Percentiles rank a stretch among this genome's conserved stretches.
These are phyloP conservation scores for Gallinago nigripennis DNA, from an alignment of 2,797 vertebrate species.

Conservation along the genomic window DNA sequence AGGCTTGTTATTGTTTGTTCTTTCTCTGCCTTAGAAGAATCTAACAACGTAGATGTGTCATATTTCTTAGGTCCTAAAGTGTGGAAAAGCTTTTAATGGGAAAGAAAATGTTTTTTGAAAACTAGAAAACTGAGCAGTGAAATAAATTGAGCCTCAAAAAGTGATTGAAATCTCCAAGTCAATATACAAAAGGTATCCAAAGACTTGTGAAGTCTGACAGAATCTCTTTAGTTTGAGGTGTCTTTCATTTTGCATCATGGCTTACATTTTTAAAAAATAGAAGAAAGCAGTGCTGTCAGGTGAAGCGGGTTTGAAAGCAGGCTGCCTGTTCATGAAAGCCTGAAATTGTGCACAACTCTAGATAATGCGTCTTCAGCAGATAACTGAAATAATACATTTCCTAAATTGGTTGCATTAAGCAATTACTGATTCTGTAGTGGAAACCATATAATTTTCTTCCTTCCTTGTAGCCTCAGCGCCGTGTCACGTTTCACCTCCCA, in stretches of 20 bases:
- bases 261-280: constrained; percentile 25
- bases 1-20: constrained; percentile 30
- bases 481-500: constrained; percentile 95
- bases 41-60: background rate
- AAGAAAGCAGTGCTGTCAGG: constrained; percentile 21
- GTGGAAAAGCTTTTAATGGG: constrained; percentile 40
- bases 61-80: constrained; percentile 23
- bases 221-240: constrained; percentile 45
- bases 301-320: constrained; percentile 46
- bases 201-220: constrained; percentile 40
- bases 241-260: constrained; percentile 49
- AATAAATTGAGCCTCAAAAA: constrained; percentile 49
- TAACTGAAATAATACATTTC: constrained; percentile 49
- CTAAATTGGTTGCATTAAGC: constrained; percentile 40
- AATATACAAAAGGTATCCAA: constrained; percentile 53
- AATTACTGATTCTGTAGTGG: constrained; percentile 50
- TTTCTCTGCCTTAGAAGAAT: constrained; percentile 22
- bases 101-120: constrained; percentile 51
- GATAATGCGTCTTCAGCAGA: constrained; percentile 22
- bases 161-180: constrained; percentile 46
- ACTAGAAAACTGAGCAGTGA: constrained; percentile 21
- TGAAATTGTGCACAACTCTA: constrained; percentile 45
- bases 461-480: constrained; percentile 88
- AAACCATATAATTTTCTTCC: constrained; percentile 69
- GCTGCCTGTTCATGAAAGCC: constrained; percentile 25